Evolutionary conservation across 2,113 vertebrate genomes (phyloP).

Genomic region (Loxodonta africana): DNA sequence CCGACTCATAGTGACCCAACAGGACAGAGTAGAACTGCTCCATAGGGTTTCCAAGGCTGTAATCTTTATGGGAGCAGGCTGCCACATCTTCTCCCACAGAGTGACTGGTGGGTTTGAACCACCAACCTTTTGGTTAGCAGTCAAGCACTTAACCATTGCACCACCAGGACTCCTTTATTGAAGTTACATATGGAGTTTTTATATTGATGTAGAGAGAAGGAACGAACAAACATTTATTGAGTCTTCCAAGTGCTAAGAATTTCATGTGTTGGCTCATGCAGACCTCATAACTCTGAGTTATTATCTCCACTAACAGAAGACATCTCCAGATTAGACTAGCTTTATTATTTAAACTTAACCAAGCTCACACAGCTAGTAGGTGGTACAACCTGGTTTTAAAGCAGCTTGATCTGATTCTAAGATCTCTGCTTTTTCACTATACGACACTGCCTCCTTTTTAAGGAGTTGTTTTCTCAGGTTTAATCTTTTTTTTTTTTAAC

Average conservation of each 20-base stretch:
- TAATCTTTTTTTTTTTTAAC: neutral
- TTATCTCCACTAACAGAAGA: neutral
- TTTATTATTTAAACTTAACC: constrained; percentile 45
- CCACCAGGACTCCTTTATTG: neutral
- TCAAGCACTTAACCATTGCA: no score
- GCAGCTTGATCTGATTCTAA: neutral
- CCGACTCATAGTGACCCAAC: no score
- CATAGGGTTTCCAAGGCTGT: no score
- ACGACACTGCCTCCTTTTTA: neutral
- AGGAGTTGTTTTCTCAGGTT: neutral
- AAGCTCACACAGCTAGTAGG: neutral
- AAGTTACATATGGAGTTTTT: neutral
- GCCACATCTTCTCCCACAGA: no score
- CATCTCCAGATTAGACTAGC: neutral
- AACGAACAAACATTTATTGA: neutral
- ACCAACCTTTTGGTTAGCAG: no score
- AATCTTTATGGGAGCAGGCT: no score
- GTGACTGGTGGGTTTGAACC: no score
- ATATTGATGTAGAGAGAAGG: neutral
- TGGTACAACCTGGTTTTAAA: neutral
- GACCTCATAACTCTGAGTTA: neutral
- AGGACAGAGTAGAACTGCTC: no score
- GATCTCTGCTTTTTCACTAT: neutral
- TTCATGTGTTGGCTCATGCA: neutral
- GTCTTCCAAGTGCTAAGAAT: neutral